phyloP scores from a whole-genome alignment of 2,113 vertebrate genomes.

The Saguinus midas region DNA sequence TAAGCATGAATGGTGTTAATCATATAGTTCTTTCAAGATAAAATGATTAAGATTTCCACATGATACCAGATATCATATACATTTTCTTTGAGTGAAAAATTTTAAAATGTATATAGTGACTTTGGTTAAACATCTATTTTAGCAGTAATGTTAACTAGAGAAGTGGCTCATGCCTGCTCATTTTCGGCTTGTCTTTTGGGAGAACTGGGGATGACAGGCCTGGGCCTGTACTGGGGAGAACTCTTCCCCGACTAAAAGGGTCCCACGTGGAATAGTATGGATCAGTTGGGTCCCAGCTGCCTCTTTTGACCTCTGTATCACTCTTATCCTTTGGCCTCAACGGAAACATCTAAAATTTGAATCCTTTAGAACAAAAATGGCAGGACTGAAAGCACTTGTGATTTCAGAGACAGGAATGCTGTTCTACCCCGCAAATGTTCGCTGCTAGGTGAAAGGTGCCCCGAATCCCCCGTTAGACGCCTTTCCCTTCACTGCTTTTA shows the following conservation, averaged over 20 bases:
- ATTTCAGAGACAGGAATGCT: background rate
- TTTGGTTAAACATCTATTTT: background rate
- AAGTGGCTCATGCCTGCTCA: background rate
- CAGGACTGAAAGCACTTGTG: background rate
- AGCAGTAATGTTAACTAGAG: background rate
- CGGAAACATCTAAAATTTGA: background rate
- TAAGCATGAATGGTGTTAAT: background rate
- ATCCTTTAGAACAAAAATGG: background rate
- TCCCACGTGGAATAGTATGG: accelerated
- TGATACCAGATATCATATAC: background rate
- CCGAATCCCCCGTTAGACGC: background rate
- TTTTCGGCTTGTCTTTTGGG: background rate
- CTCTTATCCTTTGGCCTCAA: background rate
- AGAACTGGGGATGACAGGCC: background rate
- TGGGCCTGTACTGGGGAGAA: background rate
- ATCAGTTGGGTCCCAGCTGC: background rate
- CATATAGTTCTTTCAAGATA: background rate
- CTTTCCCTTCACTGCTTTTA: background rate
- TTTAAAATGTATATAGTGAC: background rate
- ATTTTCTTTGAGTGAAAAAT: background rate
- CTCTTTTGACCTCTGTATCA: background rate
- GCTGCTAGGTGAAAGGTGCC: background rate
- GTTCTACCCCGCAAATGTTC: background rate
- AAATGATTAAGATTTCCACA: background rate
- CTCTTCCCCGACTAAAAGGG: background rate